These are phyloP conservation scores for Cairina moschata DNA, from an alignment of 2,113 vertebrate species.

Conservation along the genomic window DNA sequence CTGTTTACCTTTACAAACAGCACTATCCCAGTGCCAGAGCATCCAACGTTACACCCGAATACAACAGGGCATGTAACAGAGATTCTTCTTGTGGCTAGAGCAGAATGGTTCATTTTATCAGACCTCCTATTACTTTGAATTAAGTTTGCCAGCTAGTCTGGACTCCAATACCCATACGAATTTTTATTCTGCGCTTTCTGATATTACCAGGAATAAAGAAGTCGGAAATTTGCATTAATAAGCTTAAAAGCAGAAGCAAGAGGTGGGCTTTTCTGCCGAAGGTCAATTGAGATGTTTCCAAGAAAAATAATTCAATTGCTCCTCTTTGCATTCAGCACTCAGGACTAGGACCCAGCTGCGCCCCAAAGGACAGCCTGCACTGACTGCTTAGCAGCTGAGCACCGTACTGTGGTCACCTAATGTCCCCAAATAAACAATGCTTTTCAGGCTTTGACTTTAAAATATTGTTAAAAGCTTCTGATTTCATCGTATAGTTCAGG, in stretches of 20 bases:
- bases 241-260: conserved; percentile 13
- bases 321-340: not conserved
- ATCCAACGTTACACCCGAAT: not conserved
- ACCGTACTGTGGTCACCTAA: not conserved
- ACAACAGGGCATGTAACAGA: not conserved
- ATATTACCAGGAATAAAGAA: not conserved
- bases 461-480: not conserved
- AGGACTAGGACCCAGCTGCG: not conserved
- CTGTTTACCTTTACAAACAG: not conserved
- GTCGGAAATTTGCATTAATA: not conserved
- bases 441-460: not conserved
- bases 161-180: not conserved
- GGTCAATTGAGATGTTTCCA: not conserved
- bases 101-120: not conserved
- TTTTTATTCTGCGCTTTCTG: not conserved
- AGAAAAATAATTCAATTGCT: not conserved
- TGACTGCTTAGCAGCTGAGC: not conserved
- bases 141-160: not conserved
- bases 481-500: not conserved
- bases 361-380: not conserved
- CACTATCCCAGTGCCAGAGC: not conserved
- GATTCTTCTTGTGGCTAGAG: not conserved
- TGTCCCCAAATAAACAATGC: not conserved
- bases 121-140: not conserved
- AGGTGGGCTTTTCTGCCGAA: not conserved